These are phyloP conservation scores for Pediacus dermestoides DNA, from an alignment of 2,888 invertebrate species.

Conservation along the genomic window DNA sequence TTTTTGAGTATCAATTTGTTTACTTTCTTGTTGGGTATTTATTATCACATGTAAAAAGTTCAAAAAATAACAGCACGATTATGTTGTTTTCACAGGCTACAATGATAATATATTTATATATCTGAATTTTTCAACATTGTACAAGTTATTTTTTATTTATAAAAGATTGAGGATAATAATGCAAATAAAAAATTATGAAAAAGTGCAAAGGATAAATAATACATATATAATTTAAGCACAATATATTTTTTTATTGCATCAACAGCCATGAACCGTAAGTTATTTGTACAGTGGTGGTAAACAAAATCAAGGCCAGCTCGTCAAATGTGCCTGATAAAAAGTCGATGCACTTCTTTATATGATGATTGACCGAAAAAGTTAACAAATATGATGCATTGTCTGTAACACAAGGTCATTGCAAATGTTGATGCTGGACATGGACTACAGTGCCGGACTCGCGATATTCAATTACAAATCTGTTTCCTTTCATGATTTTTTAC, in stretches of 20 bases:
- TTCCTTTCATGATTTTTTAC: too few relatives aligned
- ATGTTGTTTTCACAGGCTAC: too few relatives aligned
- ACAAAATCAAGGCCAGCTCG: conserved; percentile 40
- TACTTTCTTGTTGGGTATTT: too few relatives aligned
- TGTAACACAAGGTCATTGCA: conserved; percentile 40
- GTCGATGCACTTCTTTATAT: conserved; percentile 43
- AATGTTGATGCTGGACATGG: conserved; percentile 41
- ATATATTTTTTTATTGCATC: conserved; percentile 17
- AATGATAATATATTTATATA: too few relatives aligned
- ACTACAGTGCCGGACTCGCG: conserved; percentile 35
- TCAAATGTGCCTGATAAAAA: conserved; percentile 42
- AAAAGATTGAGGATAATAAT: too few relatives aligned
- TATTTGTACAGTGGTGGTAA: conserved; percentile 39
- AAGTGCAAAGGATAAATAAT: background rate
- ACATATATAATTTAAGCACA: conserved; percentile 2
- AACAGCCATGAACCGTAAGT: conserved; percentile 36
- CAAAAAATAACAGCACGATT: too few relatives aligned
- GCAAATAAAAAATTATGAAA: too few relatives aligned
- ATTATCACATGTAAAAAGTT: too few relatives aligned
- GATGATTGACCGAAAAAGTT: conserved; percentile 42
- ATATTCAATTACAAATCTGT: too few relatives aligned
- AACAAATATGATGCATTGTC: conserved; percentile 44
- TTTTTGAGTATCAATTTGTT: too few relatives aligned
- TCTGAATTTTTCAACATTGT: too few relatives aligned
- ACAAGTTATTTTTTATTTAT: too few relatives aligned